Evolutionary conservation across 2,888 invertebrate species (phyloP).

Genomic region (Oasisia sp.): DNA sequence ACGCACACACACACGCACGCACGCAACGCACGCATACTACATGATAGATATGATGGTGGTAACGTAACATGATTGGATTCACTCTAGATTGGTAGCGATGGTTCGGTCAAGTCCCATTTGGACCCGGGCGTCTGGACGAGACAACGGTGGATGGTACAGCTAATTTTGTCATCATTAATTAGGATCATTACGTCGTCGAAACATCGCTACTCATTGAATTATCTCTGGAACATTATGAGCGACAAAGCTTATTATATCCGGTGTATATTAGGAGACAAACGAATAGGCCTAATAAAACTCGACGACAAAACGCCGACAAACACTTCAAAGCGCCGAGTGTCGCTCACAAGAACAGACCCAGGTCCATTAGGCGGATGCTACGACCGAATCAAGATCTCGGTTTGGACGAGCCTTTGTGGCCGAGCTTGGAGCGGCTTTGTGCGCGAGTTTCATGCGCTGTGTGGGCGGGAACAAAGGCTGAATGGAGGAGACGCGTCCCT

Average conservation of each 20-base stretch:
- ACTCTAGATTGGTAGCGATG: neutral
- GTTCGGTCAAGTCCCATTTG: neutral
- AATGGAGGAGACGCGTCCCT: neutral
- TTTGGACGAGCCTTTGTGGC: neutral
- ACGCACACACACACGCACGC: too few species aligned
- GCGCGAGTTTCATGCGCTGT: neutral
- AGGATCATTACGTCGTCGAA: conserved; percentile 13
- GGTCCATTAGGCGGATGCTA: neutral
- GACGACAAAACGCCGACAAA: conserved; percentile 17
- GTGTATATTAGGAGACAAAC: neutral
- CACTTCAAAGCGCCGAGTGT: conserved; percentile 5
- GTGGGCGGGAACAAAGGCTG: neutral
- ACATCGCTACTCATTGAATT: neutral
- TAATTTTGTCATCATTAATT: conserved; percentile 17
- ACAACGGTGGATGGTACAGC: neutral
- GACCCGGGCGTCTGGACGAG: neutral
- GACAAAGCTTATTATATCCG: conserved; percentile 1
- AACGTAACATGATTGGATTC: neutral
- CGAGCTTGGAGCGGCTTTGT: neutral
- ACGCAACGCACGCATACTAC: neutral
- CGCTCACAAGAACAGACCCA: neutral
- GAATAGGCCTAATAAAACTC: conserved; percentile 17
- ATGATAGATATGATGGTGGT: neutral
- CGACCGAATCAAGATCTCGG: neutral
- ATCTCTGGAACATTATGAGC: neutral